A percentile compares a stretch with the other conserved stretches of the same genome.
Evolutionary conservation across 2,888 invertebrate species (phyloP).

Genomic region (Lasius fuliginosus): DNA sequence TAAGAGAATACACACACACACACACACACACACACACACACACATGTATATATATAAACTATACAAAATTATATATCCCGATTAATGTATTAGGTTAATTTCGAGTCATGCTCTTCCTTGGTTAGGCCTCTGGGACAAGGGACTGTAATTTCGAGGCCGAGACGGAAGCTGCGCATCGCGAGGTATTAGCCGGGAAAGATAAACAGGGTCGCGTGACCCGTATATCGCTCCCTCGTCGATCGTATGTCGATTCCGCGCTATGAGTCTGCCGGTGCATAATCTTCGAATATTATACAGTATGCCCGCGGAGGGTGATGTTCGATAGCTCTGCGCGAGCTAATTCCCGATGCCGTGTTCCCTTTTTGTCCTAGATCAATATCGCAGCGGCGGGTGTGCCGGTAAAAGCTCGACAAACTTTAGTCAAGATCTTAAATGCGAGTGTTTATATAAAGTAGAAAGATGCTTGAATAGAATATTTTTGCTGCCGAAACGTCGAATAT

Average conservation of each 20-base stretch:
- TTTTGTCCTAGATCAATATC: constrained; percentile 64
- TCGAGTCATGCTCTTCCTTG: neutral
- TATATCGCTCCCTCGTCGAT: constrained; percentile 65
- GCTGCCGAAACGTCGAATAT: neutral
- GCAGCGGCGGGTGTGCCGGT: constrained; percentile 25
- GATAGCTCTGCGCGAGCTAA: constrained; percentile 39
- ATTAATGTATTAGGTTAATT: constrained; percentile 5
- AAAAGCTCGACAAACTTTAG: constrained; percentile 62
- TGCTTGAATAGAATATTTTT: constrained; percentile 4
- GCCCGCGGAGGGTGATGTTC: constrained; percentile 35
- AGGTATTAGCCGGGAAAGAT: constrained; percentile 76
- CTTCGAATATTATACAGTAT: constrained; percentile 40
- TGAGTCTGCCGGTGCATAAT: constrained; percentile 55
- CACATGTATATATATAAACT: neutral
- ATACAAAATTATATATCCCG: neutral
- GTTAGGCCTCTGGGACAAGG: constrained; percentile 19
- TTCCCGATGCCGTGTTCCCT: constrained; percentile 40
- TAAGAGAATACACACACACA: too few species aligned
- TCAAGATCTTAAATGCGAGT: neutral
- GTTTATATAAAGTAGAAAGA: neutral
- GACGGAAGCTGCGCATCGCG: constrained; percentile 41
- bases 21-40: too few species aligned
- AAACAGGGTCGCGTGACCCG: constrained; percentile 79
- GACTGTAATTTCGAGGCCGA: constrained; percentile 28
- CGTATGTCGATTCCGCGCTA: constrained; percentile 62